Evolutionary conservation across 1,140 invertebrate species (phyloP).

Genomic region (Cydia pomonella): DNA sequence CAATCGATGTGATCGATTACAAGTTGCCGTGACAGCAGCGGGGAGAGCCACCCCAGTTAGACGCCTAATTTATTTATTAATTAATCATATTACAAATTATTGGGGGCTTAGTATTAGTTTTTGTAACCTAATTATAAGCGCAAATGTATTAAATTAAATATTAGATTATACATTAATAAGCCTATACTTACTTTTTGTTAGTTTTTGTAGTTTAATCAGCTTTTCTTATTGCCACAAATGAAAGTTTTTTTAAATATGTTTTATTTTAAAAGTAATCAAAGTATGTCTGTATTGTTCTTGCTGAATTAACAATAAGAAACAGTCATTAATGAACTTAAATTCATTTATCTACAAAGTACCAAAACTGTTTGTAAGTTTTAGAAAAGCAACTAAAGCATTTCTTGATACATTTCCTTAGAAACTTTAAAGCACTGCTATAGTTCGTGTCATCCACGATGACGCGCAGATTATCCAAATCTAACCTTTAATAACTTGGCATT

Average conservation of each 20-base stretch:
- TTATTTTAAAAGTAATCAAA: not conserved
- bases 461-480: too few species aligned
- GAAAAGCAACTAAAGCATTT: slow-evolving; percentile 4
- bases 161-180: not conserved
- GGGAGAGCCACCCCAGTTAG: slow-evolving; percentile 37
- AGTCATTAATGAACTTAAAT: not conserved
- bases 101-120: slow-evolving; percentile 5
- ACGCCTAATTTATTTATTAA: slow-evolving; percentile 36
- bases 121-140: not conserved
- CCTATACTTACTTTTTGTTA: not conserved
- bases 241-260: not conserved
- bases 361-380: not conserved
- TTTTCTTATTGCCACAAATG: not conserved
- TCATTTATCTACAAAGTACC: not conserved
- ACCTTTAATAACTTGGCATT: too few species aligned
- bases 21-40: not conserved
- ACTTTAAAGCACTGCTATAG: slow-evolving; percentile 12
- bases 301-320: not conserved
- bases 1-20: slow-evolving; percentile 20
- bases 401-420: slow-evolving; percentile 25
- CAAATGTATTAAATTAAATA: slow-evolving; percentile 13
- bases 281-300: not conserved
- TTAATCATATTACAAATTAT: slow-evolving; percentile 13
- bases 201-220: not conserved
- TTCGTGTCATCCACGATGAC: too few species aligned